Percentiles rank a stretch among this genome's conserved stretches.
phyloP scores from a whole-genome alignment of 1,140 invertebrate genomes.

The Xylocopa sonorina region DNA sequence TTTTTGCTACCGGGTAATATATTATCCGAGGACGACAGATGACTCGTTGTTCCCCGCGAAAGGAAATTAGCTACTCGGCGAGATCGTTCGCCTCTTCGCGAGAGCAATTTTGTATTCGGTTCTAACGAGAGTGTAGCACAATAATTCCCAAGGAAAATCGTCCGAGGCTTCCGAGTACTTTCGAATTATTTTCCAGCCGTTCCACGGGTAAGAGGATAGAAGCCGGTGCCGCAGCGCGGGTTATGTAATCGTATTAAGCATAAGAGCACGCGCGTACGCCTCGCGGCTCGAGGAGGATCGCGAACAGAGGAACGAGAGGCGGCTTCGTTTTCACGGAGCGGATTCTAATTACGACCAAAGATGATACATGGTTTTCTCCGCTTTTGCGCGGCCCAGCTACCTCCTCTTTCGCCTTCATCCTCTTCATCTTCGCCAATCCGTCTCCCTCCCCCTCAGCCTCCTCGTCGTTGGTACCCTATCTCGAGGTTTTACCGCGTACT shows the following conservation, averaged over 20 bases:
- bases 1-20: too few species aligned
- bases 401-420: conserved; percentile 15
- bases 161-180: neutral
- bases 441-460: neutral
- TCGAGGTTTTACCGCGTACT: conserved; percentile 7
- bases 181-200: conserved; percentile 43
- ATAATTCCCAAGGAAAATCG: neutral
- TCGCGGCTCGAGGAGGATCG: conserved; percentile 41
- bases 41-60: too few species aligned
- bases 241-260: conserved; percentile 59
- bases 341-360: conserved; percentile 70
- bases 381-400: conserved; percentile 31
- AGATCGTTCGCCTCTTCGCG: too few species aligned
- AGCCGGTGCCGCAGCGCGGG: conserved; percentile 6
- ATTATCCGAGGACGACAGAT: too few species aligned
- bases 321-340: conserved; percentile 65
- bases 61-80: too few species aligned
- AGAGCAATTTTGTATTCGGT: too few species aligned
- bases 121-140: too few species aligned
- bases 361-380: conserved; percentile 61
- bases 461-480: conserved; percentile 31
- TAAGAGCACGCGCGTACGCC: conserved; percentile 20
- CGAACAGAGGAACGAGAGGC: conserved; percentile 40
- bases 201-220: conserved; percentile 43
- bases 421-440: conserved; percentile 19